phyloP scores from a whole-genome alignment of 2,113 vertebrate species.

The Nannospalax galili region DNA sequence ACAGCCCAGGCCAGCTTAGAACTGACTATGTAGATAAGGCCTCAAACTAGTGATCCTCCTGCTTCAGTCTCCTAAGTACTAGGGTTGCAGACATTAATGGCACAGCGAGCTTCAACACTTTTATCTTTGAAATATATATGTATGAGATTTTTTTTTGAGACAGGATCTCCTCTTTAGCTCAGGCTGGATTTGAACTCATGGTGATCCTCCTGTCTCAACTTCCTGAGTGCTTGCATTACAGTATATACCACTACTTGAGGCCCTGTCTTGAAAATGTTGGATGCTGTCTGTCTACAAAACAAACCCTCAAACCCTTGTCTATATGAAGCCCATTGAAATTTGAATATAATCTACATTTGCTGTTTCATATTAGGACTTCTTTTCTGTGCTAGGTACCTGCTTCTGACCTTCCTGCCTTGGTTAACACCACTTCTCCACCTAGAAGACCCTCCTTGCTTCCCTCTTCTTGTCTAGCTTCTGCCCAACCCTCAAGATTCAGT shows the following conservation, averaged over 20 bases:
- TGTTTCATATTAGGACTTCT: neutral
- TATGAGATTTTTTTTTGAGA: too few relatives aligned
- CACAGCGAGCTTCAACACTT: too few relatives aligned
- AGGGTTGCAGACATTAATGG: neutral
- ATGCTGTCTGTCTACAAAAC: constrained; percentile 17
- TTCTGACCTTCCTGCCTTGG: neutral
- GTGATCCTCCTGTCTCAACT: neutral
- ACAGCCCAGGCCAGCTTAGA: neutral
- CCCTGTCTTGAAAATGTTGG: neutral
- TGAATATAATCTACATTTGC: neutral
- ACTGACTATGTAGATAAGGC: neutral
- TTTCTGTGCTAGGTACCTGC: neutral
- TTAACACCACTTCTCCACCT: neutral
- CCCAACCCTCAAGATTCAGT: neutral
- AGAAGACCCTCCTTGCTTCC: neutral
- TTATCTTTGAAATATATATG: too few relatives aligned
- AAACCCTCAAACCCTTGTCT: neutral
- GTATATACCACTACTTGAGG: neutral
- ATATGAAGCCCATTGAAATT: neutral
- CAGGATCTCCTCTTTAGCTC: too few relatives aligned
- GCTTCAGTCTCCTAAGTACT: neutral
- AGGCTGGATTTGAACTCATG: neutral
- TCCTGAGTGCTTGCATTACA: neutral
- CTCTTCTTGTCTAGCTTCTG: neutral
- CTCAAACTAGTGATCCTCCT: too few relatives aligned